phyloP scores from a whole-genome alignment of 2,797 vertebrate genomes.

The Columba guinea region DNA sequence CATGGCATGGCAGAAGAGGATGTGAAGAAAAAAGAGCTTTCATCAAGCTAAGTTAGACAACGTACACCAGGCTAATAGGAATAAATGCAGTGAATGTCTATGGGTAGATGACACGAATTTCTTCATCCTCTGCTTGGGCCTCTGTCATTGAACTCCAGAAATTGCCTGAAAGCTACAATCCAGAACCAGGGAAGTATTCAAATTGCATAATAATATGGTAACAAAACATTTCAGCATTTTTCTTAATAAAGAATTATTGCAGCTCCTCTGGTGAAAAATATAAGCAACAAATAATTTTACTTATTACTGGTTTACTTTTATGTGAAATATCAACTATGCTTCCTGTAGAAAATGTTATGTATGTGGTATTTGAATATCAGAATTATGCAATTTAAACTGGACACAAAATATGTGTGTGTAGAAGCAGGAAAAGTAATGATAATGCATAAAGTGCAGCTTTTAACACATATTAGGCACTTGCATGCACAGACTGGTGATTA shows the following conservation, averaged over 20 bases:
- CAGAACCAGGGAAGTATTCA: background rate
- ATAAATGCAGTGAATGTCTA: background rate
- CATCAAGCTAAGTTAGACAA: background rate
- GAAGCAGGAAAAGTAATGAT: background rate
- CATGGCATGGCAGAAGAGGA: fast-evolving
- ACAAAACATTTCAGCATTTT: background rate
- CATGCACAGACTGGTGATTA: background rate
- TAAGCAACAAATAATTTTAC: background rate
- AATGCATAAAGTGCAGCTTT: background rate
- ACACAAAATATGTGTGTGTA: background rate
- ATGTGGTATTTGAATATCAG: background rate
- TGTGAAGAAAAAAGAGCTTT: background rate
- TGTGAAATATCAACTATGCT: background rate
- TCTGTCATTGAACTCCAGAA: background rate
- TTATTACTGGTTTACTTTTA: background rate
- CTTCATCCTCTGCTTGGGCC: background rate
- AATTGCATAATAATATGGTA: background rate
- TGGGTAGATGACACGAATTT: background rate
- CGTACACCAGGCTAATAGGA: background rate
- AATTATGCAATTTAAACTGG: background rate
- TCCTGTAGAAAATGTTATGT: background rate
- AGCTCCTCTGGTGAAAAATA: background rate
- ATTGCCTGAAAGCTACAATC: background rate
- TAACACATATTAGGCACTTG: background rate
- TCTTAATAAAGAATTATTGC: background rate